These are phyloP conservation scores for Etheostoma cragini DNA, from an alignment of 2,113 vertebrate species.

Conservation along the genomic window DNA sequence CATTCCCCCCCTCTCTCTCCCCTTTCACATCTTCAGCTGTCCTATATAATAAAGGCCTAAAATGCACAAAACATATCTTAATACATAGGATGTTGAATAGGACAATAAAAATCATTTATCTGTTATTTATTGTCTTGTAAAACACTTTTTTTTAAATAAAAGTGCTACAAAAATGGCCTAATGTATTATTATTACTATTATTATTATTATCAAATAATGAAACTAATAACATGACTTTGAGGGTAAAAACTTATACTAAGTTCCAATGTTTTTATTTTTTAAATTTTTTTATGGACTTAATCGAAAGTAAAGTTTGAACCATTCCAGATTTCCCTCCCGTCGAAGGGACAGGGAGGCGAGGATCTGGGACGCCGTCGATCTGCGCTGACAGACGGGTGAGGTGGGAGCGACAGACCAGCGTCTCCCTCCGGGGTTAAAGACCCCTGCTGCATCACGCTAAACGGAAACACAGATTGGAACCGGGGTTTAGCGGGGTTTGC, in stretches of 20 bases:
- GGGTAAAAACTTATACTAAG: background rate
- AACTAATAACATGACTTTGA: background rate
- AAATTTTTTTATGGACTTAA: background rate
- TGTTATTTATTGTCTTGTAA: too few species aligned
- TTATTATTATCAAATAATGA: background rate
- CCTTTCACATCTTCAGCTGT: too few species aligned
- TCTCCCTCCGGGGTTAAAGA: slow-evolving; percentile 36
- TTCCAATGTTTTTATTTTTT: background rate
- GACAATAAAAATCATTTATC: background rate
- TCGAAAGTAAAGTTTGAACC: background rate
- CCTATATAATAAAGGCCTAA: too few species aligned
- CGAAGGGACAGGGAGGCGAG: background rate
- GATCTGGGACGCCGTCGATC: slow-evolving; percentile 23
- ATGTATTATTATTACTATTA: too few species aligned
- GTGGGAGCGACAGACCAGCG: slow-evolving; percentile 33
- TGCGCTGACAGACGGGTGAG: slow-evolving; percentile 22
- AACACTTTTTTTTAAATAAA: too few species aligned
- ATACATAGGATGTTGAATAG: background rate
- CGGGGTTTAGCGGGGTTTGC: rapidly evolving
- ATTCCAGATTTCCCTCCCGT: background rate
- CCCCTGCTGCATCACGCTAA: background rate
- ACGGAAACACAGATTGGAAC: background rate
- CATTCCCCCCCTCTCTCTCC: too few species aligned
- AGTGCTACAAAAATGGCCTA: too few species aligned
- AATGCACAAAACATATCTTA: too few species aligned